phyloP scores from a whole-genome alignment of 2,888 invertebrate species.

The Acanthococcus lagerstroemiae region DNA sequence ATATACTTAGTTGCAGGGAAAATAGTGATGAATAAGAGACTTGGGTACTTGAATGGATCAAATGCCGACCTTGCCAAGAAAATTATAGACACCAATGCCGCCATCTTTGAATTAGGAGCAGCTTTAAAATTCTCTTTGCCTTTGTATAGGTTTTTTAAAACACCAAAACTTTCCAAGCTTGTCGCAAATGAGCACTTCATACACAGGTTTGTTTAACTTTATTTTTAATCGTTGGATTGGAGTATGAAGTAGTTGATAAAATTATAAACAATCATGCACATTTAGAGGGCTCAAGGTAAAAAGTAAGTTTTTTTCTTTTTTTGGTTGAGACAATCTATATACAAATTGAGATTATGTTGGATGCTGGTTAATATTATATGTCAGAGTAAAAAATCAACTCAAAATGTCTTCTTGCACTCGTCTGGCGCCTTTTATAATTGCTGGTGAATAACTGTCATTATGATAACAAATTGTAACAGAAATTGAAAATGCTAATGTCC shows the following conservation, averaged over 20 bases:
- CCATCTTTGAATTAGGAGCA: slow-evolving; percentile 39
- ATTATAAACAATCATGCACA: no score
- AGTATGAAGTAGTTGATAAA: no score
- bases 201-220: slow-evolving; percentile 15
- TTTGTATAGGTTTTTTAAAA: slow-evolving; percentile 43
- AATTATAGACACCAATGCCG: slow-evolving; percentile 42
- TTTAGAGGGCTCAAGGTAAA: not conserved
- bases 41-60: slow-evolving; percentile 42
- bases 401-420: no score
- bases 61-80: slow-evolving; percentile 41
- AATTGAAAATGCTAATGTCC: no score
- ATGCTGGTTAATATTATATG: no score
- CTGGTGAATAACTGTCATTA: no score
- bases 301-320: not conserved
- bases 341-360: no score
- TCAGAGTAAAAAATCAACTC: no score
- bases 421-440: no score
- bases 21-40: slow-evolving; percentile 45
- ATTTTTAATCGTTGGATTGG: not conserved
- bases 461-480: no score
- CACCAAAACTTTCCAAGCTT: slow-evolving; percentile 45
- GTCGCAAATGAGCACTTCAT: slow-evolving; percentile 45
- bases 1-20: slow-evolving; percentile 42
- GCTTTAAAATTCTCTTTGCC: slow-evolving; percentile 44
- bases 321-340: no score